phyloP scores from a whole-genome alignment of 2,797 vertebrate genomes.

The Huso huso region DNA sequence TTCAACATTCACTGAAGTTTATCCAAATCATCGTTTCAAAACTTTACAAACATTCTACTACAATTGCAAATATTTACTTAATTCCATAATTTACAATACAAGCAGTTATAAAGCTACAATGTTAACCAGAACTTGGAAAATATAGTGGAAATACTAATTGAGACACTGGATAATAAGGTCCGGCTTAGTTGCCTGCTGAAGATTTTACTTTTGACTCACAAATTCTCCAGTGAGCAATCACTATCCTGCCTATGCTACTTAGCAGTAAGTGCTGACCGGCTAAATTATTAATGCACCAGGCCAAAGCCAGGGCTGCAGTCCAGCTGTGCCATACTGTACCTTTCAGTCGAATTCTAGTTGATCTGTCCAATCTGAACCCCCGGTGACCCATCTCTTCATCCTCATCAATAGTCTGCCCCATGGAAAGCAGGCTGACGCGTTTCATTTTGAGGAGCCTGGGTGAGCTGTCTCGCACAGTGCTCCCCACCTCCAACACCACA shows the following conservation, averaged over 20 bases:
- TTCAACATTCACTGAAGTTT: too few species aligned
- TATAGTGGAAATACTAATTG: too few species aligned
- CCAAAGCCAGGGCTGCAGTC: conserved; percentile 20
- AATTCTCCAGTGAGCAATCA: conserved; percentile 9
- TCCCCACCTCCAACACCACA: conserved; percentile 46
- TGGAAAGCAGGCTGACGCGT: conserved; percentile 61
- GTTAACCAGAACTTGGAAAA: too few species aligned
- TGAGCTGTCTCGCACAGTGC: conserved; percentile 50
- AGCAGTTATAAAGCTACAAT: too few species aligned
- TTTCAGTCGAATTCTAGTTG: conserved; percentile 44
- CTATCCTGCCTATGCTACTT: conserved; percentile 9
- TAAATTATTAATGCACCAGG: conserved; percentile 14
- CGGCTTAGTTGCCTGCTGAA: too few species aligned
- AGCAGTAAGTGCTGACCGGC: background rate
- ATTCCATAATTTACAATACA: too few species aligned
- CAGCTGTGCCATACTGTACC: conserved; percentile 42
- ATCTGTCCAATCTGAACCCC: conserved; percentile 26
- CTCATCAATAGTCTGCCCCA: conserved; percentile 70
- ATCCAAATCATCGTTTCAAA: too few species aligned
- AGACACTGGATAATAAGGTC: too few species aligned
- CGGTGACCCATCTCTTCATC: conserved; percentile 29
- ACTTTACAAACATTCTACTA: too few species aligned
- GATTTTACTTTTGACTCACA: too few species aligned
- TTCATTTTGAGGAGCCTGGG: conserved; percentile 79
- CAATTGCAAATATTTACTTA: too few species aligned